These are phyloP conservation scores for Macrosoma leucophasiata DNA, from an alignment of 2,888 invertebrate genomes.

Conservation along the genomic window DNA sequence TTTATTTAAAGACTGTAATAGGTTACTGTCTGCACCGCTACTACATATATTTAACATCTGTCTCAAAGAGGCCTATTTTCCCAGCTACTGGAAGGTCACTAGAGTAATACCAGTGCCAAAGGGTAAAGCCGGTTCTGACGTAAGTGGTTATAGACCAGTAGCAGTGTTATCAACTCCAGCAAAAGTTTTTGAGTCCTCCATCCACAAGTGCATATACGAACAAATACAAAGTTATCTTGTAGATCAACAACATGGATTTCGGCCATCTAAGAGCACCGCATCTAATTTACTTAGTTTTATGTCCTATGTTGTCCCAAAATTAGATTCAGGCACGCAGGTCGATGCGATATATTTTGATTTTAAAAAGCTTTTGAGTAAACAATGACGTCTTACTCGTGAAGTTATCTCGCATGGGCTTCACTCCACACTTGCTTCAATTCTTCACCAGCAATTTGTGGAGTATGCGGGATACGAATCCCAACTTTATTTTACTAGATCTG, in stretches of 20 bases:
- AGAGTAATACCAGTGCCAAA: too few species aligned
- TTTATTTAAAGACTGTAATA: too few species aligned
- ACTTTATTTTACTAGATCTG: not conserved
- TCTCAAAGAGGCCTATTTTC: too few species aligned
- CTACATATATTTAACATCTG: too few species aligned
- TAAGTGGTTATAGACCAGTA: too few species aligned
- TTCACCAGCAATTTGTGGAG: not conserved
- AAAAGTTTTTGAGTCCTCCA: not conserved
- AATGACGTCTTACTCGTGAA: not conserved
- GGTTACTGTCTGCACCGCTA: too few species aligned
- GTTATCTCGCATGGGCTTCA: not conserved
- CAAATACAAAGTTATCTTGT: not conserved
- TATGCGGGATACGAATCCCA: slow-evolving; percentile 1
- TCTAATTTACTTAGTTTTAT: not conserved
- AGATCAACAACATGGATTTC: not conserved
- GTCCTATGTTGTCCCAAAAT: not conserved
- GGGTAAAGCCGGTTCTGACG: too few species aligned
- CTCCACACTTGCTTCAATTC: not conserved
- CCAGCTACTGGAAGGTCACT: too few species aligned
- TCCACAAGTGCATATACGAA: not conserved
- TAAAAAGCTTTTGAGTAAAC: slow-evolving; percentile 1
- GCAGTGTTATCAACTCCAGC: not conserved
- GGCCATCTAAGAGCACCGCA: not conserved
- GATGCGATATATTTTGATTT: slow-evolving; percentile 5
- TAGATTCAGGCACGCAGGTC: slow-evolving; percentile 1